Evolutionary conservation across 2,888 invertebrate species (phyloP), one percentile per base, ranked within the genome.

Genomic region (Onthophagus sagittarius): DNA sequence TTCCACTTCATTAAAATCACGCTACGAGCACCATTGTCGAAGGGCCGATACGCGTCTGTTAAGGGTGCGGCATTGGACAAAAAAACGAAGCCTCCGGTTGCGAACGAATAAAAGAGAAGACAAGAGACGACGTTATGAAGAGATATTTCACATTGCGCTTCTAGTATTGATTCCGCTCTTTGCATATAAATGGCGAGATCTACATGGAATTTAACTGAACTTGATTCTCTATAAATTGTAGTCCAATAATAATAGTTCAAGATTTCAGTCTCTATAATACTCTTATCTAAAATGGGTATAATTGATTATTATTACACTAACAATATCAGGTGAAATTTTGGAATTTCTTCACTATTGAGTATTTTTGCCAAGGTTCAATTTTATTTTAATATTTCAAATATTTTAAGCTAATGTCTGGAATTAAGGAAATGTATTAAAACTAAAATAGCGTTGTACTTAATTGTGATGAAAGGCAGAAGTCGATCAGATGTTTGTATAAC

Each of bases 1-100:
- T 76, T 76, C 75, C 75, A 72, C 75, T 76, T 76, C 76, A 76
- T 76, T 75, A 76, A 73, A 75, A 73, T 71, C 75, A 75, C 73
- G 71, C 71, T 71, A 72, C 70, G 72, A 73, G 72, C 64, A 69
- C 73, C 70, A 75, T 76, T 75, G 74, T 53, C 39, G 23, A 53
- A 11, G 9, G 39, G 39, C 39, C 39, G 39, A 53, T 53, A 53
- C 39, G 39, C 39, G 39, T 53, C 39, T 53, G 39, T 53, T 53
- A 53, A 53, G 11, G 39, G 39, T 23, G 23, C 23, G 23, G 23
- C 23, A 23, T 23, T 23, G 23, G 23, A 23, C 23, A 53, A 53
- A 53, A 53, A 53, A 53, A 53, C 9, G 9, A 11, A 53, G 11
- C 39, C 39, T 53, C 39, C 39, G 39, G 39, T 53, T 53, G 9